Percentiles rank a stretch among this genome's conserved stretches.
phyloP scores from a whole-genome alignment of 2,888 invertebrate genomes.

The Iselma pallidipennis region DNA sequence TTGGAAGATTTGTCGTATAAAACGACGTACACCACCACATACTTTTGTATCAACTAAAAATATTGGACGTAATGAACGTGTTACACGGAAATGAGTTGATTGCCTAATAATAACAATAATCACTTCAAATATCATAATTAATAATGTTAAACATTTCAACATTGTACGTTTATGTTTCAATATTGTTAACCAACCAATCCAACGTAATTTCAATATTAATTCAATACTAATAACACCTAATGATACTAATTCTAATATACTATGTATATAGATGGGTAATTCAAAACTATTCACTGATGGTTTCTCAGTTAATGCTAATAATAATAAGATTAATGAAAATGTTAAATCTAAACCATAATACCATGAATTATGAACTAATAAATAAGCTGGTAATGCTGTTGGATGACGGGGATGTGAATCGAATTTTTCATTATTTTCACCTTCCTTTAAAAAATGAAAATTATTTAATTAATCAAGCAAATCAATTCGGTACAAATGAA shows the following conservation, averaged over 20 bases:
- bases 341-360: slow-evolving; percentile 81
- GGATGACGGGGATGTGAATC: slow-evolving; percentile 84
- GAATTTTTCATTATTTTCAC: slow-evolving; percentile 88
- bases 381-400: slow-evolving; percentile 82
- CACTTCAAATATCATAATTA: slow-evolving; percentile 83
- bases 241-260: slow-evolving; percentile 77
- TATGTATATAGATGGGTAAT: slow-evolving; percentile 79
- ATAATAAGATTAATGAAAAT: slow-evolving; percentile 73
- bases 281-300: slow-evolving; percentile 76
- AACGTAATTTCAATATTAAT: slow-evolving; percentile 77
- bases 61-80: slow-evolving; percentile 85
- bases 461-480: no score
- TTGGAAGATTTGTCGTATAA: slow-evolving; percentile 79
- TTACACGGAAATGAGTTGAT: slow-evolving; percentile 83
- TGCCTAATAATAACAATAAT: slow-evolving; percentile 78
- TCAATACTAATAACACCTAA: slow-evolving; percentile 77
- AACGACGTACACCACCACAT: slow-evolving; percentile 76
- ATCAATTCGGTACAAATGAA: not conserved
- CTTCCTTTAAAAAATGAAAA: slow-evolving; percentile 74
- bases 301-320: slow-evolving; percentile 78
- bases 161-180: slow-evolving; percentile 82
- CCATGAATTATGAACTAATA: slow-evolving; percentile 85
- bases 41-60: slow-evolving; percentile 86
- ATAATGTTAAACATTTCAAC: slow-evolving; percentile 77
- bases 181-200: slow-evolving; percentile 85